A percentile compares a stretch with the other conserved stretches of the same genome.
Conservation (phyloP, 2,113 vertebrate genomes). For the Zapus hudsonius region DNA sequence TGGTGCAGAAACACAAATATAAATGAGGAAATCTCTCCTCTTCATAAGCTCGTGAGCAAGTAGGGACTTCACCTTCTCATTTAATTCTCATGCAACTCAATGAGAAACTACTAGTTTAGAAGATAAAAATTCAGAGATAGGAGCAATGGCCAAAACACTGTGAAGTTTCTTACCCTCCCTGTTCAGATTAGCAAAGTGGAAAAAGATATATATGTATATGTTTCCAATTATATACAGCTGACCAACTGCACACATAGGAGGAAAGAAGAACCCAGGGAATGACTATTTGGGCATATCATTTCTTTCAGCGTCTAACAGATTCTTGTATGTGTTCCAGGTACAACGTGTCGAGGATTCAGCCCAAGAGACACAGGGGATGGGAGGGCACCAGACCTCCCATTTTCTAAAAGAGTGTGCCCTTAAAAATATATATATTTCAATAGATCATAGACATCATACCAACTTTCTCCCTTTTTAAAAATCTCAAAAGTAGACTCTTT, state of each 20-base stretch:
- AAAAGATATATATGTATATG: neutral
- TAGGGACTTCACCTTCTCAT: neutral
- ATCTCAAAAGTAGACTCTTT: slow-evolving; percentile 51
- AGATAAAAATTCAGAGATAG: slow-evolving; percentile 14
- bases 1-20: neutral
- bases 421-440: slow-evolving; percentile 49
- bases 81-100: neutral
- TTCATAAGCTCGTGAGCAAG: neutral
- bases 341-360: neutral
- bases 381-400: neutral
- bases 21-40: neutral
- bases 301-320: slow-evolving; percentile 26
- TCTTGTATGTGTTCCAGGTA: neutral
- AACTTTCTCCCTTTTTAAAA: slow-evolving; percentile 7
- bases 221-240: neutral
- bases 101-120: neutral
- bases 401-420: slow-evolving; percentile 12
- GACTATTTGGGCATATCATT: neutral
- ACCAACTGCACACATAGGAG: neutral
- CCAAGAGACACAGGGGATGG: neutral
- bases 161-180: neutral
- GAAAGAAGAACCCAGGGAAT: neutral
- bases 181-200: neutral
- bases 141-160: neutral
- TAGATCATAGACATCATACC: slow-evolving; percentile 58